A percentile compares a stretch with the other conserved stretches of the same genome.
These are phyloP conservation scores for Gephyroberyx darwinii DNA, from an alignment of 2,797 vertebrate species.

Conservation along the genomic window DNA sequence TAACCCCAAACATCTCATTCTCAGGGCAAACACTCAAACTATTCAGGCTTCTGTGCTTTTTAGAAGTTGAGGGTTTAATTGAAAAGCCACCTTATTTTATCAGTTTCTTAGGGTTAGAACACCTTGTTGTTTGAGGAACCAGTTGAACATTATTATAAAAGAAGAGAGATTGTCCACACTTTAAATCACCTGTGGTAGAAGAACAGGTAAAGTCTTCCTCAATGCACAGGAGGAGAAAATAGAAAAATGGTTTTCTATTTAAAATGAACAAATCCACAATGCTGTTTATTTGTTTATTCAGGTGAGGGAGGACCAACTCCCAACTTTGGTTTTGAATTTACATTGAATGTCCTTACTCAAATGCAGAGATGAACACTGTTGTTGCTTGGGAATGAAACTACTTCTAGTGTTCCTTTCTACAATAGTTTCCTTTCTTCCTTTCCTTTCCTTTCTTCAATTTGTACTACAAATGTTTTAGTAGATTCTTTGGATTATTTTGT, in stretches of 20 bases:
- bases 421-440: too few species aligned
- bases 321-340: not conserved
- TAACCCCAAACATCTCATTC: not conserved
- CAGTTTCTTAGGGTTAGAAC: not conserved
- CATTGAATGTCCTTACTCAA: not conserved
- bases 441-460: not conserved
- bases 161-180: not conserved
- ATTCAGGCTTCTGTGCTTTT: not conserved
- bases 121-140: not conserved
- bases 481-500: not conserved
- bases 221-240: not conserved
- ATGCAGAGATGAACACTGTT: constrained; percentile 5
- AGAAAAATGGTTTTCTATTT: not conserved
- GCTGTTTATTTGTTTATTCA: not conserved
- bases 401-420: not conserved
- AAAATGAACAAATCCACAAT: not conserved
- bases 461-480: not conserved
- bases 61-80: not conserved
- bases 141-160: not conserved
- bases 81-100: not conserved
- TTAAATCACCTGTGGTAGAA: not conserved
- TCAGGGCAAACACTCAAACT: not conserved
- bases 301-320: constrained; percentile 6
- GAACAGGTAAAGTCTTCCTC: not conserved
- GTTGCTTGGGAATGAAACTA: not conserved